These are phyloP conservation scores for Apistogramma diplotaenia DNA, from an alignment of 2,113 vertebrate genomes.

Conservation along the genomic window DNA sequence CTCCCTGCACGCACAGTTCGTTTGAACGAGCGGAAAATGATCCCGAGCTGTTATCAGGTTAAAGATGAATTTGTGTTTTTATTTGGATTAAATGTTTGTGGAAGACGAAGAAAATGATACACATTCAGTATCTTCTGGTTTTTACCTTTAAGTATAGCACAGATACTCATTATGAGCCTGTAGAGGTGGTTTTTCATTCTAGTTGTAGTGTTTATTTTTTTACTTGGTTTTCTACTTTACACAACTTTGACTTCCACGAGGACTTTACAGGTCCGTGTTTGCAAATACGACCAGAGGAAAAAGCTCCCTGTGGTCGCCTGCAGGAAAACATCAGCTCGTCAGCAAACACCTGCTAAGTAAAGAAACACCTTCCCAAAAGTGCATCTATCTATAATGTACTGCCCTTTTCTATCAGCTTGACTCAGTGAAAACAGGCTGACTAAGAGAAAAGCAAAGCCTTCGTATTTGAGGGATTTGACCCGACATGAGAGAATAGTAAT, in stretches of 20 bases:
- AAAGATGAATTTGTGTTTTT: background rate
- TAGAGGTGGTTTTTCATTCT: background rate
- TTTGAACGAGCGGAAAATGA: background rate
- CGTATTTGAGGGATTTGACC: slow-evolving; percentile 46
- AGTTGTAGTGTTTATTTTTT: background rate
- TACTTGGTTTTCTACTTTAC: background rate
- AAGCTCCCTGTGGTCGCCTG: background rate
- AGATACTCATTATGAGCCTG: background rate
- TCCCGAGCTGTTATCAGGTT: background rate
- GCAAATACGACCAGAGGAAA: background rate
- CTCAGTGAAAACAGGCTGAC: background rate
- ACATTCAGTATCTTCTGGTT: background rate
- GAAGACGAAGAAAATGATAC: background rate
- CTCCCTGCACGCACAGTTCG: background rate
- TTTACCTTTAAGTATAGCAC: background rate
- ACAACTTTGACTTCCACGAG: background rate
- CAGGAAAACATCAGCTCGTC: background rate
- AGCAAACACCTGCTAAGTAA: background rate
- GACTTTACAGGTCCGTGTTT: background rate
- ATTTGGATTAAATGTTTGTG: background rate
- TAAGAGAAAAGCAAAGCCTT: slow-evolving; percentile 20
- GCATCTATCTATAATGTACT: too few species aligned
- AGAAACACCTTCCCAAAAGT: too few species aligned
- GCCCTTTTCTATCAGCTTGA: background rate
- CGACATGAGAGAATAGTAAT: slow-evolving; percentile 50